Percentiles rank a stretch among this genome's conserved stretches.
These are phyloP conservation scores for Synanthedon vespiformis DNA, from an alignment of 2,888 invertebrate species.

Conservation along the genomic window DNA sequence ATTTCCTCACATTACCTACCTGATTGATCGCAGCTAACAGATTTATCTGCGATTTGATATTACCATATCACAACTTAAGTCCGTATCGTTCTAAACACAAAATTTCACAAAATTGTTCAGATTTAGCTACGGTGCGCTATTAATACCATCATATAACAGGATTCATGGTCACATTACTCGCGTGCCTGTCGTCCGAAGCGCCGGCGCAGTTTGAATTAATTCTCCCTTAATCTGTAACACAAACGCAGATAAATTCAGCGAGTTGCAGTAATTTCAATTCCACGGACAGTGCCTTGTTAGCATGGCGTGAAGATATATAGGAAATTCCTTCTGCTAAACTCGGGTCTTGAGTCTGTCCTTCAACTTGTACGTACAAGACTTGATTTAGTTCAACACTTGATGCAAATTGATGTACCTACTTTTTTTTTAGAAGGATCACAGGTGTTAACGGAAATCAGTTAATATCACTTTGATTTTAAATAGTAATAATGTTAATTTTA, in stretches of 20 bases:
- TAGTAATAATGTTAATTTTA: no score
- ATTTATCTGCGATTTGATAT: no score
- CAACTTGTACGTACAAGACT: neutral
- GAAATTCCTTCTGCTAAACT: neutral
- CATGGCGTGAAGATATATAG: neutral
- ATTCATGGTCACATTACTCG: constrained; percentile 14
- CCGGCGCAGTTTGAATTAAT: constrained; percentile 22
- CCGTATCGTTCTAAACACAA: no score
- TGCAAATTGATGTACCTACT: neutral
- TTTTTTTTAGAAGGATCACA: neutral
- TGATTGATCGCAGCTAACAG: no score
- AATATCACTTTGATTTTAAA: no score
- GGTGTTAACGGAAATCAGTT: no score
- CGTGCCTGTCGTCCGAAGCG: constrained; percentile 22
- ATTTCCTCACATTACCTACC: no score
- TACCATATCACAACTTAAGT: no score
- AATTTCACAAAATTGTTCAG: no score
- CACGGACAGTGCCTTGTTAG: neutral
- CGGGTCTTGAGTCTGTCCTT: neutral
- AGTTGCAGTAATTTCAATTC: constrained; percentile 1
- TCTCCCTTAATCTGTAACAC: constrained; percentile 17
- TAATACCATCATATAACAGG: no score
- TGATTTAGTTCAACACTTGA: neutral
- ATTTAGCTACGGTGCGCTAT: no score
- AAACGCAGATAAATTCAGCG: neutral